Percentiles rank a stretch among this genome's conserved stretches.
Conservation (phyloP, 2,888 invertebrate species). For the Sesamia inferens region DNA sequence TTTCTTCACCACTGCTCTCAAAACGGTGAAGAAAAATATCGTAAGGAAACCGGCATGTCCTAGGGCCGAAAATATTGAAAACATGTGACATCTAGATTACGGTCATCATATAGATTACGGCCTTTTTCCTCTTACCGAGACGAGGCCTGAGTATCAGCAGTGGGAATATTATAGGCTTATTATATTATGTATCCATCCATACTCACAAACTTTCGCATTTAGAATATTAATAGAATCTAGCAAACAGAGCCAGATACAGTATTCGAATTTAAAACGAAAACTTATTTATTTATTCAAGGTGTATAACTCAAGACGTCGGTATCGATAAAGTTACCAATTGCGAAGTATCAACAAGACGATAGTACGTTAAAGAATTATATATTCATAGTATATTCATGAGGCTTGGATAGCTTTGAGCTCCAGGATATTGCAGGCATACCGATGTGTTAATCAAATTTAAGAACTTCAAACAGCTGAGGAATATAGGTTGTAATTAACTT, state of each 20-base stretch:
- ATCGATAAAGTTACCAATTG: slow-evolving; percentile 28
- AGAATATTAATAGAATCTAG: not conserved
- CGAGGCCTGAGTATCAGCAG: too few relatives aligned
- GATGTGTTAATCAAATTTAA: slow-evolving; percentile 59
- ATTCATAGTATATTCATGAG: slow-evolving; percentile 63
- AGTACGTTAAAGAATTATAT: slow-evolving; percentile 56
- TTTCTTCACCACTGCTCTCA: too few relatives aligned
- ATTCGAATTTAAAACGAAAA: not conserved
- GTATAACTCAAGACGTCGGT: slow-evolving; percentile 8
- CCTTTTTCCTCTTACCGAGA: too few relatives aligned
- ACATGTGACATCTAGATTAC: too few relatives aligned
- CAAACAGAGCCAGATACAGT: not conserved
- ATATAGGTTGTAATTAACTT: slow-evolving; percentile 43
- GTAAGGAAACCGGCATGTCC: too few relatives aligned
- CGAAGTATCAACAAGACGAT: slow-evolving; percentile 33
- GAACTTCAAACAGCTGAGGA: slow-evolving; percentile 38
- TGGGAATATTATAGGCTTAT: too few relatives aligned
- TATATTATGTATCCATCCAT: too few relatives aligned
- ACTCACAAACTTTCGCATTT: too few relatives aligned
- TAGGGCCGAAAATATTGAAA: too few relatives aligned
- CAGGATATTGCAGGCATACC: slow-evolving; percentile 47
- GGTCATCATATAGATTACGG: too few relatives aligned
- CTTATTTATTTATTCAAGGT: slow-evolving; percentile 23
- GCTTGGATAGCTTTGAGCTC: slow-evolving; percentile 46
- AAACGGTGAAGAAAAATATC: too few relatives aligned